phyloP scores from a whole-genome alignment of 1,140 invertebrate species.

The Aphelinus atriplicis region DNA sequence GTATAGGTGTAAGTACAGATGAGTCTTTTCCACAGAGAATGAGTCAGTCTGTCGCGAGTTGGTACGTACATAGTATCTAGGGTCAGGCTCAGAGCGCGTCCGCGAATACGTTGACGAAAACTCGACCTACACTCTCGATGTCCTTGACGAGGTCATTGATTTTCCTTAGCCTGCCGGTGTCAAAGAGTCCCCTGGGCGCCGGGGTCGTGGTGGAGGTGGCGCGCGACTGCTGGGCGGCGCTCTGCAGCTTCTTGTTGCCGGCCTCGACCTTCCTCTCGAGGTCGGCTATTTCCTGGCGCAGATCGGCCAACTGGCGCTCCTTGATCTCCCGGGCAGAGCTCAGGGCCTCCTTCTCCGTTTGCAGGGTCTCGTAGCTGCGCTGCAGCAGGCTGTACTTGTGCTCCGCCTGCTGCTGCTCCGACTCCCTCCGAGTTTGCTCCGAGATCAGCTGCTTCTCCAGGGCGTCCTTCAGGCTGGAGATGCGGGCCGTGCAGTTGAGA shows the following conservation, averaged over 20 bases:
- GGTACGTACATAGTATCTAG: too few species aligned
- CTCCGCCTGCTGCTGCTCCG: background rate
- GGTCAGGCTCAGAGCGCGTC: background rate
- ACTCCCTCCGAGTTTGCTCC: background rate
- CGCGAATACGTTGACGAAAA: constrained; percentile 11
- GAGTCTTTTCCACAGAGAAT: too few species aligned
- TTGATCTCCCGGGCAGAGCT: background rate
- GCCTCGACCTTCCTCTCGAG: background rate
- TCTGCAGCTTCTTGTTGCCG: background rate
- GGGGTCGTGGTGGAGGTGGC: too few species aligned
- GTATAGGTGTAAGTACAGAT: too few species aligned
- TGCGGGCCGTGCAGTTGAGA: background rate
- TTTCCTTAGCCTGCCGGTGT: background rate
- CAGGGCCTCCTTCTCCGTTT: background rate
- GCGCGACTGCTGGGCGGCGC: too few species aligned
- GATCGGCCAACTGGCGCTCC: background rate
- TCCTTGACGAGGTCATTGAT: constrained; percentile 30
- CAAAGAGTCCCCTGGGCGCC: background rate
- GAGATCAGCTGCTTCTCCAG: background rate
- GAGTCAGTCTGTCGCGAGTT: too few species aligned
- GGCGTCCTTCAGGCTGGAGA: too few species aligned
- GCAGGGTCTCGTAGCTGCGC: background rate
- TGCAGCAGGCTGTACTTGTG: background rate
- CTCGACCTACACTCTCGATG: constrained; percentile 28
- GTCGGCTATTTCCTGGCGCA: background rate